These are phyloP conservation scores for Hymenochirus boettgeri DNA, from an alignment of 2,113 vertebrate genomes.

Conservation along the genomic window DNA sequence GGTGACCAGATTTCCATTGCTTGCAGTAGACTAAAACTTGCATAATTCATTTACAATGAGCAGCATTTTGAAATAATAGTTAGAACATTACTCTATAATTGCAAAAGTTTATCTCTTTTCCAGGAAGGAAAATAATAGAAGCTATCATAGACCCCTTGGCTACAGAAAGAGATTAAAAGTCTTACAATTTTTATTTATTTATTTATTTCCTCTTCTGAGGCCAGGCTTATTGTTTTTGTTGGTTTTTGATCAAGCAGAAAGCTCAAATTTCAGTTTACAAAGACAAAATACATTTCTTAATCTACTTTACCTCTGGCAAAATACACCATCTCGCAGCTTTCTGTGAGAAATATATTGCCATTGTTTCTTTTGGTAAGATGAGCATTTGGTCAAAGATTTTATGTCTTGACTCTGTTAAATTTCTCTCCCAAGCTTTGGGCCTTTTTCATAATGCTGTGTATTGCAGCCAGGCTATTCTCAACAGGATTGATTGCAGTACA, in stretches of 20 bases:
- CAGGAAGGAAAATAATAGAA: background rate
- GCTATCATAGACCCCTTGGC: background rate
- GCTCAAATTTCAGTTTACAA: conserved; percentile 2
- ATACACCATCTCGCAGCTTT: background rate
- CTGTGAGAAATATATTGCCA: background rate
- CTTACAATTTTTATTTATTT: too few relatives aligned
- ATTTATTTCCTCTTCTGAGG: background rate
- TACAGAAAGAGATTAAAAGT: background rate
- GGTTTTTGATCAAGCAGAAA: conserved; percentile 20
- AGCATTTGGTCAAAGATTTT: background rate
- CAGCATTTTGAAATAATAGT: background rate
- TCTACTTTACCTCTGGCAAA: background rate
- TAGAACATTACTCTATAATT: background rate
- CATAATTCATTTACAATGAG: background rate
- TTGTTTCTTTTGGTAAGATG: background rate
- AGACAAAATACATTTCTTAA: background rate
- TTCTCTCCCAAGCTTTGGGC: too few relatives aligned
- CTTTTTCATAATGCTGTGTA: background rate
- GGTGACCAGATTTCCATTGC: background rate
- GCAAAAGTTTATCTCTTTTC: background rate
- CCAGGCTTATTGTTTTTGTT: conserved; percentile 1
- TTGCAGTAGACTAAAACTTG: background rate
- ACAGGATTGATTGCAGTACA: background rate
- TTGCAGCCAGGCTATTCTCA: background rate
- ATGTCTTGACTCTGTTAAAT: background rate